Base-by-base conservation (phyloP, 2,888 invertebrate species). In the Pristionchus entomophagus region DNA sequence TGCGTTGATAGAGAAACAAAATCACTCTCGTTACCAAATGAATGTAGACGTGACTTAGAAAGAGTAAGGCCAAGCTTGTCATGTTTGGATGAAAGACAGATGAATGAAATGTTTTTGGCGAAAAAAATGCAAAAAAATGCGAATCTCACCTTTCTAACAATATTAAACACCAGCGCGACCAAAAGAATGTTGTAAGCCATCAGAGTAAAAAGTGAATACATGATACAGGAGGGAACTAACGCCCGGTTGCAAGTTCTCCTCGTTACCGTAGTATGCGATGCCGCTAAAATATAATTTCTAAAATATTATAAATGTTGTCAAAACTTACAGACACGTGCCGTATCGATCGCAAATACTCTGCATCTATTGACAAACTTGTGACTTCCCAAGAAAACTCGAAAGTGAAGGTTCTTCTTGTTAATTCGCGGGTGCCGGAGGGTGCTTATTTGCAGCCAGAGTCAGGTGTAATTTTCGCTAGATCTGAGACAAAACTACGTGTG, bases 71-170 rank as follows among this genome's bases (percentile, higher is more conserved):
- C 22, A 69, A 38, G 22, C n/a, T 41, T 22, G 22, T 41, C 69
- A 69, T 69, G n/a, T 69, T 69, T 0, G 38, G 38, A 22, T 69
- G 69, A n/a, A 69, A 69, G 8, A 69, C 69, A 22, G 69, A 69
- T 17, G 62, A 62, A 26, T 62, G 62, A 32, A 62, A 62, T 26
- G 45, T 45, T 45, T 45, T 45, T 14, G 6, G 45, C 6, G 14
- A 45, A 45, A 6, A 45, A 45, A 45, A 45, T 45, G n/a, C 1
- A 56, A 22, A 19, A 56, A 2, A 12, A 29, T 32, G 29, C 8
- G 29, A 32, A 12, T 4, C 17, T 35, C 22, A 41, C 69, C 69
- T 69, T 69, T 38, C 69, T 35, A 5, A 69, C 38, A 19, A 69
- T 69, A n/a, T 69, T 69, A 6, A 69, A 19, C 38, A 69, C 69